Evolutionary conservation across 1,140 invertebrate genomes (phyloP).

Genomic region (Conus betulinus): DNA sequence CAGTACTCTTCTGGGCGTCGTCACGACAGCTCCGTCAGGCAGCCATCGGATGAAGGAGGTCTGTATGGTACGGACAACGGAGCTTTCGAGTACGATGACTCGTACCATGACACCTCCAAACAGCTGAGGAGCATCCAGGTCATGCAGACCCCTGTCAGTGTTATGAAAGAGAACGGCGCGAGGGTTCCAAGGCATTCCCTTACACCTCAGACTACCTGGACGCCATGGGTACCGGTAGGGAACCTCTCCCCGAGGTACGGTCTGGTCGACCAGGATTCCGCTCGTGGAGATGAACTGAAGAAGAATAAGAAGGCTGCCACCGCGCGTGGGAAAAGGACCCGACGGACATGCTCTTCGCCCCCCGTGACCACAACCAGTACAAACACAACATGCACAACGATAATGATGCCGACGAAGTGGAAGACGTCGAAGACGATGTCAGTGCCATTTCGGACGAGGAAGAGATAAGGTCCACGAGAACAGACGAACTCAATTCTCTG

Average conservation of each 20-base stretch:
- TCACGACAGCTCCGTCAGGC: background rate
- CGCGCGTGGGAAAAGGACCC: background rate
- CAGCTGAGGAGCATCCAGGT: background rate
- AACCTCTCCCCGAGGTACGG: background rate
- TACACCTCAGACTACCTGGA: slow-evolving; percentile 19
- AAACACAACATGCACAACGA: slow-evolving; percentile 5
- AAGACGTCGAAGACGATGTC: slow-evolving; percentile 32
- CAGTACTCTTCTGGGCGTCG: background rate
- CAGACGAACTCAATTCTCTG: background rate
- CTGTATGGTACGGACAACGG: background rate
- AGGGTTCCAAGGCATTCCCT: background rate
- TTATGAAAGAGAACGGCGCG: background rate
- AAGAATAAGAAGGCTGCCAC: background rate
- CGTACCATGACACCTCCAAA: background rate
- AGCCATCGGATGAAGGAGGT: background rate
- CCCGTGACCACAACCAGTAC: background rate
- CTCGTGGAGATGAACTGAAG: background rate
- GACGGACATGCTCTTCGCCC: background rate
- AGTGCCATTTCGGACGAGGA: slow-evolving; percentile 32
- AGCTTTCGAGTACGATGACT: background rate
- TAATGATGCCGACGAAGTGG: background rate
- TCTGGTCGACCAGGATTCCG: background rate
- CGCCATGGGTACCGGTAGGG: too few species aligned
- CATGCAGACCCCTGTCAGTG: background rate
- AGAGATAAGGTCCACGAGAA: background rate